phyloP scores from a whole-genome alignment of 2,113 vertebrate species.

The Athene noctua region DNA sequence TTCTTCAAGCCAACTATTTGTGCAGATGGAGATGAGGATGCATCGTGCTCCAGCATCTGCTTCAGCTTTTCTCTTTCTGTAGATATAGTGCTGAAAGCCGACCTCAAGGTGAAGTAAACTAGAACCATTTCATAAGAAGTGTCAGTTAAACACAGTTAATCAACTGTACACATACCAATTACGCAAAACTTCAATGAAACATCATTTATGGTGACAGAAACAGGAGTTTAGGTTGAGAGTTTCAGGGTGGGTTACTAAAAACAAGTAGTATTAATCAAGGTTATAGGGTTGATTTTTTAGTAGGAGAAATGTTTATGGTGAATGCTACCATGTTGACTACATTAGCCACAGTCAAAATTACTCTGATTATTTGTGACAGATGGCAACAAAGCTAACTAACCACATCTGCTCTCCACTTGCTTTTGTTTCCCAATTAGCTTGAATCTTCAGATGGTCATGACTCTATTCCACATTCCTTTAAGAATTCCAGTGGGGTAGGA shows the following conservation, averaged over 20 bases:
- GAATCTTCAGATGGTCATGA: slow-evolving; percentile 38
- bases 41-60: slow-evolving; percentile 86
- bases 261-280: not conserved
- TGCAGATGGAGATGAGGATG: slow-evolving; percentile 80
- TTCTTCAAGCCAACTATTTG: slow-evolving; percentile 91
- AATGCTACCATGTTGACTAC: not conserved
- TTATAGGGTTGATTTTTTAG: slow-evolving; percentile 8
- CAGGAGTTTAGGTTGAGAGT: not conserved
- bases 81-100: slow-evolving; percentile 83
- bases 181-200: not conserved
- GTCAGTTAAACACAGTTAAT: slow-evolving; percentile 8
- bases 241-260: slow-evolving; percentile 3
- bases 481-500: slow-evolving; percentile 3
- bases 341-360: slow-evolving; percentile 41
- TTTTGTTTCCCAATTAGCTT: slow-evolving; percentile 56
- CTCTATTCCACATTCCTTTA: slow-evolving; percentile 22
- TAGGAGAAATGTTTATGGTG: not conserved
- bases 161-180: not conserved
- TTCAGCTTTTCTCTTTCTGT: slow-evolving; percentile 88
- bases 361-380: slow-evolving; percentile 57
- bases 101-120: slow-evolving; percentile 89
- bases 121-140: slow-evolving; percentile 42
- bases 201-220: not conserved
- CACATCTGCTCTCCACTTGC: slow-evolving; percentile 35
- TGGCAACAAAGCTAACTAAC: slow-evolving; percentile 54